Conservation (phyloP, 2,113 vertebrate species). For the Chloebia gouldiae region DNA sequence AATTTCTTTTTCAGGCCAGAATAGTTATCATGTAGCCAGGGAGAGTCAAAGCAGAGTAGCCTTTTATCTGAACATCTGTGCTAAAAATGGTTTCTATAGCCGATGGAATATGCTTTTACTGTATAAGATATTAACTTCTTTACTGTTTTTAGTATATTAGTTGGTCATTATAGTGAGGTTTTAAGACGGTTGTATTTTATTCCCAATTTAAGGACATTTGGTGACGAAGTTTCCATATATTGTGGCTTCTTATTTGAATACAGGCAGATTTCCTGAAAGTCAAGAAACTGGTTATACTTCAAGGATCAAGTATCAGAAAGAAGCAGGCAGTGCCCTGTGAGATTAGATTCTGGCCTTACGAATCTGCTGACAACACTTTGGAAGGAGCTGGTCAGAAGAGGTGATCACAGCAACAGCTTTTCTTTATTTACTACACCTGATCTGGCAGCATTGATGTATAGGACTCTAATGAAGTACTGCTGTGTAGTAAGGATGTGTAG, state of each 20-base stretch:
- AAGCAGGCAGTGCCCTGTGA: neutral
- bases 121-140: neutral
- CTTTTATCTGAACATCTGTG: neutral
- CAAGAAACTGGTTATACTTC: neutral
- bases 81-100: neutral
- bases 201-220: neutral
- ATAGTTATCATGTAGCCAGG: neutral
- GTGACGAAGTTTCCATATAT: neutral
- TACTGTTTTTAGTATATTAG: neutral
- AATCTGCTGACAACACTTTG: neutral
- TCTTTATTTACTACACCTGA: conserved; percentile 6
- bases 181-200: neutral
- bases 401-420: conserved; percentile 21
- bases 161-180: neutral
- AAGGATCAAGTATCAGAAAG: neutral
- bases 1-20: neutral
- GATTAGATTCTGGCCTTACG: neutral
- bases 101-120: neutral
- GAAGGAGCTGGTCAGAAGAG: neutral
- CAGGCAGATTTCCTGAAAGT: neutral
- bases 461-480: neutral
- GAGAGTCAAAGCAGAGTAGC: neutral
- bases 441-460: conserved; percentile 10
- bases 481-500: neutral
- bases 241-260: neutral